Base-by-base conservation (phyloP, 2,888 invertebrate species). In the Anagyrus pseudococci region DNA sequence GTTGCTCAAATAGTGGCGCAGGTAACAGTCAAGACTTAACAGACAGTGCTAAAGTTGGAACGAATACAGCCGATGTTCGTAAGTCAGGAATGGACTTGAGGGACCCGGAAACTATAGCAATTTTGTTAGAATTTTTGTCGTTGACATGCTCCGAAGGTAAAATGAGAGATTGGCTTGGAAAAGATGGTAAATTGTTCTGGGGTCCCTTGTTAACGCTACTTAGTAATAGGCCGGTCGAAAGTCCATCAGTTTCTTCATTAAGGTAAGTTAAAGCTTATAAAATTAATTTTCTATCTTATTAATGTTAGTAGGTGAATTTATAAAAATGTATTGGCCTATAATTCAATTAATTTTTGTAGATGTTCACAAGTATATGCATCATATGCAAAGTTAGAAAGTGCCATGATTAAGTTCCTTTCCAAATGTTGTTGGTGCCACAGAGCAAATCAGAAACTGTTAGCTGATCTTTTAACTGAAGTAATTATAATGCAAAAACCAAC, bases 91-190 rank as follows among this genome's bases (percentile, higher is more conserved):
- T 77, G 40, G 84, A 85, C 3, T 83, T 87, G 81, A 83, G 85
- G 10, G 85, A 84, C 67, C 81, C 87, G 23, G 84, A 86, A 52
- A 86, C 86, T 73, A 85, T 89, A 49, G 86, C 87, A 0, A 83
- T 85, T 52, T 86, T 93, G 54, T 85, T 96, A 64, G 89, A 91
- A 72, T 94, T 95, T 83, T 89, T 94, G 74, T 88, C 91, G 0
- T 89, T 91, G 67, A 86, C 94, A 62, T 91, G 93, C 76, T 87
- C 89, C 22, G 94, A 93, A 73, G 89, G 89, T 20, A 85, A 88
- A 68, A 89, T 95, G 84, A 89, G 93, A 69, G 92, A 93, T 80
- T 96, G 95, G 95, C 85, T 96, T 49, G 95, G 95, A 15, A 82
- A 85, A 52, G 88, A 91, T 69, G 94, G 94, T 7, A 87, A 89